Evolutionary conservation across 2,888 invertebrate genomes (phyloP), one percentile per base, ranked within the genome.

Genomic region (Caenorhabditis angaria): DNA sequence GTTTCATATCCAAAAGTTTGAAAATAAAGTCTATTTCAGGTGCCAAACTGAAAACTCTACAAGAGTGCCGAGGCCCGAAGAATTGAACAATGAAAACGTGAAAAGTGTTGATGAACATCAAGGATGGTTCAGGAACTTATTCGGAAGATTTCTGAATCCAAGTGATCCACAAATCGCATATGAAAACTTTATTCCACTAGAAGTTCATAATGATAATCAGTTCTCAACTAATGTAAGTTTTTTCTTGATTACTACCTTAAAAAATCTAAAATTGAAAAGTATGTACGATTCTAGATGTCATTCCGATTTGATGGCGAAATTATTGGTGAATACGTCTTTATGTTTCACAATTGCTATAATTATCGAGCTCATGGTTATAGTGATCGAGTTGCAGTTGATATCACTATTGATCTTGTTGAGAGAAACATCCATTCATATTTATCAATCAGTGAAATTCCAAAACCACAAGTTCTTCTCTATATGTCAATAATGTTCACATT

Each of bases 241-340:
- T 12, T 57, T 47, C 28, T 18, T 56, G 0, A 18, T 35, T n/a
- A 35, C 4, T 2, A 1, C 4, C 50, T 57, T 35, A 35, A 35
- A 35, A 35, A 35, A 35, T 6, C 35, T 48, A 18, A n/a, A 18
- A 5, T 48, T 48, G 8, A 12, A 47, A 60, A 48, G 5, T 5
- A 5, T 48, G 3, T 48, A 8, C 29, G 6, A 56, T 73, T 82
- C 62, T 76, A 86, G 83, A 83, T 86, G 63, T 82, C 83, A 25
- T 79, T 85, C 35, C 79, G 83, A 12, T 86, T 86, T 72, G 74
- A 72, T 32, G 80, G 80, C 25, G 67, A 75, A 28, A 77, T 83
- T 83, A 94, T 95, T 88, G 97, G 97, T 0, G 90, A 95, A 2
- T 99, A 97, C 89, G 94, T 94, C 89, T 90, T 99, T 58, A 94